Base-by-base conservation (phyloP, 2,797 vertebrate species). In the Netta rufina region DNA sequence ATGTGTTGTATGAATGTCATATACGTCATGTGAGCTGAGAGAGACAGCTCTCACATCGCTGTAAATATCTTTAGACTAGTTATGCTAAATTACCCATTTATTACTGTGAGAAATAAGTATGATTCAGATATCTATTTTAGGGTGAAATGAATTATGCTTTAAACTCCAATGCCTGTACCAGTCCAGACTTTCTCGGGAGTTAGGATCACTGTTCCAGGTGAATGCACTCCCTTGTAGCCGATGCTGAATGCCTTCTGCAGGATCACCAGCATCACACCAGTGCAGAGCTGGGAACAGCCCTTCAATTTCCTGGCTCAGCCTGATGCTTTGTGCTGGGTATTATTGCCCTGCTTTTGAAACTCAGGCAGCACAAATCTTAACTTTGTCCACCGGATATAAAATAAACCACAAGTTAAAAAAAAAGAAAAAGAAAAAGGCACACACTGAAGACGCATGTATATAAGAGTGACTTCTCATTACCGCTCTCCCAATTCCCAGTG, bases 201-300 rank as follows among this genome's bases (percentile, higher is more conserved):
- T 12, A 9, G 38, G 38, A 64, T 70, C 66, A 20, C 27, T 70
- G 56, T 12, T 39, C 53, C 58, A 30, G 57, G 22, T 56, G 72
- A 71, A 67, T 3, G 24, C 33, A 11, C 72, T 65, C 84, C 7
- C 61, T 41, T 11, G 36, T 32, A 47, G 36, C 58, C 83, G 12
- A 49, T 7, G 7, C 58, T 65, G 36, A 75, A 43, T 18, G 11
- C 57, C 54, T 78, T 22, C 72, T 57, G 54, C 47, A 16, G 72
- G 60, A 36, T 53, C 69, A 81, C 24, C 16, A 89, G 79, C 54
- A 88, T 66, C 54, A 95, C 75, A 72, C 9, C 45, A 64, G 76
- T 13, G 7, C 89, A 80, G 58, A 85, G 41, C 24, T 77, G 53
- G 49, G 32, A 85, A 54, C 4, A 10, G 64, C 79, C 25, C 43